Conservation (phyloP, 1,140 invertebrate species). For the Matsumurasca onukii region DNA sequence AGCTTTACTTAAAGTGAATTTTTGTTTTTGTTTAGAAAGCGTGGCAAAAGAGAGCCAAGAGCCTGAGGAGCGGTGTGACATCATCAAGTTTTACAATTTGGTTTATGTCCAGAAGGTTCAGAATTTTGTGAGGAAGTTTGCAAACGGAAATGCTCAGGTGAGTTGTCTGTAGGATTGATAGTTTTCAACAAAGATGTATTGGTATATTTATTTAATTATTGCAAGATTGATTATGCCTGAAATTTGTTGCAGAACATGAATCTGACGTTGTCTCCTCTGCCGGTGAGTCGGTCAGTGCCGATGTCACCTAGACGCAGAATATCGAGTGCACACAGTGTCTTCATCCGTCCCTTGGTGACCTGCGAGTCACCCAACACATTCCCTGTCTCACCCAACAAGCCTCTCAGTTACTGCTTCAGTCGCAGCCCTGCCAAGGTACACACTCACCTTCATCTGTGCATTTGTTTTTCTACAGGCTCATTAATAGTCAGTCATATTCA, state of each 20-base stretch:
- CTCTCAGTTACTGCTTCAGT: constrained; percentile 83
- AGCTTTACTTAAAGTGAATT: too few species aligned
- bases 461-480: constrained; percentile 14
- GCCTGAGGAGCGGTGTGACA: constrained; percentile 73
- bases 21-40: too few species aligned
- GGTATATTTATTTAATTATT: too few species aligned
- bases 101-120: constrained; percentile 83
- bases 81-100: constrained; percentile 93
- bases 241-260: constrained; percentile 50
- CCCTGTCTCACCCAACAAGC: constrained; percentile 58
- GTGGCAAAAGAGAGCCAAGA: too few species aligned
- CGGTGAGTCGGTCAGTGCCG: constrained; percentile 62
- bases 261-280: constrained; percentile 74
- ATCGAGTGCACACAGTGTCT: constrained; percentile 64
- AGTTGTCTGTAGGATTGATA: too few species aligned
- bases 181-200: too few species aligned
- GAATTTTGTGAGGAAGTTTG: constrained; percentile 75
- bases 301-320: constrained; percentile 70
- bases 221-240: not conserved
- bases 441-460: too few species aligned
- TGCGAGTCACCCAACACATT: constrained; percentile 46
- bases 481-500: constrained; percentile 45
- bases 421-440: constrained; percentile 86
- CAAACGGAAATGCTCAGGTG: constrained; percentile 55
- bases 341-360: constrained; percentile 61